These are phyloP conservation scores for Empis livida DNA, from an alignment of 2,888 invertebrate genomes.

Conservation along the genomic window DNA sequence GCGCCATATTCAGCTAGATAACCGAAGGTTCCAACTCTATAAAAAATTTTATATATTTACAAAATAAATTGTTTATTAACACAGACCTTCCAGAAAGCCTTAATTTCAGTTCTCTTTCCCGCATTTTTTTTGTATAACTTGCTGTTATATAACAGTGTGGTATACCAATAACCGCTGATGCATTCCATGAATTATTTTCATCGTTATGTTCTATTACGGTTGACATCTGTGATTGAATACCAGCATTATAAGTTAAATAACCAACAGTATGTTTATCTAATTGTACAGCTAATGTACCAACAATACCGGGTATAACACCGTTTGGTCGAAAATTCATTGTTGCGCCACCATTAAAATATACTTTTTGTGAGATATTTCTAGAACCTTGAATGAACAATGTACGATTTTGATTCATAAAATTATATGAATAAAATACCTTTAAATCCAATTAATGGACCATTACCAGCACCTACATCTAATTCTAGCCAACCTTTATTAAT, in stretches of 20 bases:
- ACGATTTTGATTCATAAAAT: neutral
- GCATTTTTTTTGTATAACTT: slow-evolving; percentile 67
- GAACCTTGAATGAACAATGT: slow-evolving; percentile 36
- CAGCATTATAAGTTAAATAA: slow-evolving; percentile 69
- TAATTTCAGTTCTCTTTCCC: slow-evolving; percentile 65
- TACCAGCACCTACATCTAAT: slow-evolving; percentile 71
- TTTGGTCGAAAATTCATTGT: slow-evolving; percentile 63
- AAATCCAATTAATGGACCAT: slow-evolving; percentile 63
- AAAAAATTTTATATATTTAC: slow-evolving; percentile 5
- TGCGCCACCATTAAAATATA: slow-evolving; percentile 64
- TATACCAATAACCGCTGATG: slow-evolving; percentile 68
- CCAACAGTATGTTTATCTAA: slow-evolving; percentile 80
- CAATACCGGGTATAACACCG: slow-evolving; percentile 62
- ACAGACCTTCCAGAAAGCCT: slow-evolving; percentile 68
- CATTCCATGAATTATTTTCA: slow-evolving; percentile 50
- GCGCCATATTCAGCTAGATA: slow-evolving; percentile 79
- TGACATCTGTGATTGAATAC: slow-evolving; percentile 59
- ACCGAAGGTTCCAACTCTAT: slow-evolving; percentile 74
- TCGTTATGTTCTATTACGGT: slow-evolving; percentile 70
- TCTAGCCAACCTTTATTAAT: slow-evolving; percentile 81
- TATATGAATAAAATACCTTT: slow-evolving; percentile 40
- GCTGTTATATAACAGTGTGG: slow-evolving; percentile 65
- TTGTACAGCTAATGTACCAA: slow-evolving; percentile 71
- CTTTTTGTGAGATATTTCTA: slow-evolving; percentile 55
- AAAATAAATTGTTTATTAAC: neutral